Percentiles rank a stretch among this genome's conserved stretches.
phyloP scores from a whole-genome alignment of 2,888 invertebrate genomes.

The Zaprionus obscuricornis region DNA sequence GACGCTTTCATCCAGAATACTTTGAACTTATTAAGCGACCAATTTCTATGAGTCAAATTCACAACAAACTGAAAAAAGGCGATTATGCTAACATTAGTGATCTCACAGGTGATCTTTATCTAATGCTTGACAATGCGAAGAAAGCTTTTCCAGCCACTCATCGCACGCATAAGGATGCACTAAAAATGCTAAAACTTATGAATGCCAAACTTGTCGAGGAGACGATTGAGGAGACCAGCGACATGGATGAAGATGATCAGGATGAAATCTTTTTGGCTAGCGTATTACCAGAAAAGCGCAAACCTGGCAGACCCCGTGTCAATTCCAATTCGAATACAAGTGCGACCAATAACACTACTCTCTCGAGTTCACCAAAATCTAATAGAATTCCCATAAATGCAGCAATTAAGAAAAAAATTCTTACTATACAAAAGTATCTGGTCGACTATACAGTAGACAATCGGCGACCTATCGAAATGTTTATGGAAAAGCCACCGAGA shows the following conservation, averaged over 20 bases:
- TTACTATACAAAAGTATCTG: conserved; percentile 90
- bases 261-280: conserved; percentile 58
- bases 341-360: conserved; percentile 57
- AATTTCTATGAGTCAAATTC: conserved; percentile 95
- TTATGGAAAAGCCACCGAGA: conserved; percentile 98
- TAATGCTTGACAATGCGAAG: conserved; percentile 98
- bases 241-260: conserved; percentile 70
- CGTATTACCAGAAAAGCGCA: conserved; percentile 70
- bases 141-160: conserved; percentile 93
- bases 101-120: conserved; percentile 96
- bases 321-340: conserved; percentile 66
- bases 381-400: conserved; percentile 79
- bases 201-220: conserved; percentile 88
- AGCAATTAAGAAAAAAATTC: conserved; percentile 89
- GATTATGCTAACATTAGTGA: conserved; percentile 93
- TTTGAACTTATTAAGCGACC: conserved; percentile 98
- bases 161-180: conserved; percentile 92
- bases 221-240: conserved; percentile 79
- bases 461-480: conserved; percentile 93
- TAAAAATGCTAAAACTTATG: conserved; percentile 92
- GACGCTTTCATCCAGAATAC: conserved; percentile 97
- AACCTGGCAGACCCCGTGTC: conserved; percentile 80
- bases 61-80: conserved; percentile 91
- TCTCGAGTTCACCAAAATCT: conserved; percentile 76
- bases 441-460: conserved; percentile 90